Conservation (phyloP, 2,888 invertebrate species). For the Melieria crassipennis region DNA sequence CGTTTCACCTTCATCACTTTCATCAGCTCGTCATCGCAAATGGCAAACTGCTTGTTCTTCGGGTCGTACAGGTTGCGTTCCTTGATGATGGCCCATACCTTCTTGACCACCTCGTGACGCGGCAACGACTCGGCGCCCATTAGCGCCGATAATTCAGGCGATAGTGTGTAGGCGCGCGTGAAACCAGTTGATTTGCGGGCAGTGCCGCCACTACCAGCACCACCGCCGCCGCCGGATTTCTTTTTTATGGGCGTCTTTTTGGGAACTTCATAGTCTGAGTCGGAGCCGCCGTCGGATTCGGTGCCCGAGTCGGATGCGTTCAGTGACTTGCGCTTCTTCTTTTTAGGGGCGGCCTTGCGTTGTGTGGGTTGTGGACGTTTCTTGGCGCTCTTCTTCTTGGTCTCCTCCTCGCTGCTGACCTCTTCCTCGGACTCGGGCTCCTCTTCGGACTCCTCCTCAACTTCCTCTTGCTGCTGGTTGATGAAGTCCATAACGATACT, state of each 20-base stretch:
- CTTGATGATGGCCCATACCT: slow-evolving; percentile 90
- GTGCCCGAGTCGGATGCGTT: slow-evolving; percentile 59
- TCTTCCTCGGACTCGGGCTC: slow-evolving; percentile 50
- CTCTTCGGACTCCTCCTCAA: slow-evolving; percentile 66
- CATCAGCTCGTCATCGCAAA: slow-evolving; percentile 89
- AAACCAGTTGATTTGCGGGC: slow-evolving; percentile 78
- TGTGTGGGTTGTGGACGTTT: slow-evolving; percentile 60
- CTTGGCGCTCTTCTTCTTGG: slow-evolving; percentile 50
- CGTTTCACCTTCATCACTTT: slow-evolving; percentile 92
- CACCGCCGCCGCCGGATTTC: slow-evolving; percentile 48
- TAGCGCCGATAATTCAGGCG: slow-evolving; percentile 85
- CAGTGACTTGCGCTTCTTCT: slow-evolving; percentile 60
- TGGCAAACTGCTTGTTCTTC: slow-evolving; percentile 93
- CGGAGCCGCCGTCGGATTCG: slow-evolving; percentile 59
- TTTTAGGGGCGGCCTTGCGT: slow-evolving; percentile 55
- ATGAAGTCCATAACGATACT: slow-evolving; percentile 80
- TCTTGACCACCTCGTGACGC: slow-evolving; percentile 89
- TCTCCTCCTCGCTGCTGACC: slow-evolving; percentile 52
- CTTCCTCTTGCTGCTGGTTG: slow-evolving; percentile 67
- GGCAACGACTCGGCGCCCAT: slow-evolving; percentile 83
- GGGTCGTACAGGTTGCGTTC: slow-evolving; percentile 91
- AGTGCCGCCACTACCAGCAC: slow-evolving; percentile 63
- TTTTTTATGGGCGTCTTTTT: slow-evolving; percentile 52
- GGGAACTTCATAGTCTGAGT: slow-evolving; percentile 60
- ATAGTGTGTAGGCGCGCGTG: slow-evolving; percentile 84